A percentile compares a stretch with the other conserved stretches of the same genome.
phyloP scores from a whole-genome alignment of 2,797 vertebrate genomes.

The Lutjanus campechanus region DNA sequence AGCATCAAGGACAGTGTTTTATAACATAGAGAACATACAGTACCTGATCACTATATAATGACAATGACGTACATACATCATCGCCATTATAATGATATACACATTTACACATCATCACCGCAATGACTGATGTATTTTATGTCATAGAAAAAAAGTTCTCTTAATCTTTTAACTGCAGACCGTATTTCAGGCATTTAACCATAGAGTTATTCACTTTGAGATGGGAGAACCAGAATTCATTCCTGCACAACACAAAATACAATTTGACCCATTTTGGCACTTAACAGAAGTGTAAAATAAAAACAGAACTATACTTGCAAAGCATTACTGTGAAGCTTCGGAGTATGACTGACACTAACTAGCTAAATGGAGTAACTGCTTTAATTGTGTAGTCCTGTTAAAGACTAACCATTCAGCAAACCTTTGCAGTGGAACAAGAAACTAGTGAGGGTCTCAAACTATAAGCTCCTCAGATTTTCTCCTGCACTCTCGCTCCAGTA shows the following conservation, averaged over 20 bases:
- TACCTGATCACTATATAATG: too few species aligned
- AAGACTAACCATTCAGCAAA: slow-evolving; percentile 1
- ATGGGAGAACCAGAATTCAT: too few species aligned
- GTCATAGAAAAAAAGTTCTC: too few species aligned
- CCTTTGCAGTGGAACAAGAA: slow-evolving; percentile 12
- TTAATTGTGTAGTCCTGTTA: slow-evolving; percentile 8
- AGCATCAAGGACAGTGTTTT: too few species aligned
- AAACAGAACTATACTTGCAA: not conserved
- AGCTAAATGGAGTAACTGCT: not conserved
- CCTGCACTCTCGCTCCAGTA: slow-evolving; percentile 2
- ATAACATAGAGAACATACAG: too few species aligned
- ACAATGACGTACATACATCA: too few species aligned
- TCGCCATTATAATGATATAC: too few species aligned
- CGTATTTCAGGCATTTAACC: too few species aligned
- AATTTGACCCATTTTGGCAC: not conserved
- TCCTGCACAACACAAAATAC: not conserved
- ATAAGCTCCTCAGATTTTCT: slow-evolving; percentile 19
- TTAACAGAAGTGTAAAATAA: not conserved
- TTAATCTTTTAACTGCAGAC: too few species aligned
- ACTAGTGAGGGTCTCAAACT: not conserved
- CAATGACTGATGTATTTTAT: too few species aligned
- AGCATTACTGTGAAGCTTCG: not conserved
- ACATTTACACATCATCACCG: too few species aligned
- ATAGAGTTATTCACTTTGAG: too few species aligned
- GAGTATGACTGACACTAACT: not conserved